Base-by-base conservation (phyloP, 1,140 invertebrate genomes). In the Pseudomyrmex sp. region DNA sequence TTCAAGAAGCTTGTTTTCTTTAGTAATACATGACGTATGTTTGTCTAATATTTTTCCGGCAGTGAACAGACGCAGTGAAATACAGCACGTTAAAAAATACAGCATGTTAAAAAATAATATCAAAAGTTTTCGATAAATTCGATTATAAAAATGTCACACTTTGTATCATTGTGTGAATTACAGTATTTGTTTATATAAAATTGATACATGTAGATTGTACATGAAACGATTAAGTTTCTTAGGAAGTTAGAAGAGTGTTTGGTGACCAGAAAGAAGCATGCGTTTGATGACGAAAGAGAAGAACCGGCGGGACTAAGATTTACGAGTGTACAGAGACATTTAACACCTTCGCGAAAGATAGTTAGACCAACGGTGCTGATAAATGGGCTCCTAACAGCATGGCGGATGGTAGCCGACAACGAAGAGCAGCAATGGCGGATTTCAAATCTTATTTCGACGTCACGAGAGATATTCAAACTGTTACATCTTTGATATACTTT, bases 341-440 rank as follows among this genome's bases (percentile, higher is more conserved):
- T 93, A 92, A 88, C 91, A 91, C 89, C 61, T 91, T 84, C 85
- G 63, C 83, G 88, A 85, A 91, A 92, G 89, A 82, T 92, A 85
- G 91, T 92, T 91, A 91, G 91, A 90, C 88, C 68, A 83, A 88
- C 75, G 80, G 76, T 72, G 88, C 68, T 91, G 90, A 93, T 92
- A 91, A 93, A 93, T 91, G 90, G 87, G 84, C 88, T 87, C 76
- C 90, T 92, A 92, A 91, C 90, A 92, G 84, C 84, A 92, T 91
- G 90, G 90, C 89, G 89, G 90, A 90, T 88, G 61, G 75, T 73
- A 84, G 79, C 75, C 75, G 70, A 62, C 83, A 79, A 82, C 65
- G 63, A 54, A 84, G 62, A 89, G 84, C 82, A 77, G 73, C 80
- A 69, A 89, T 89, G 83, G 88, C 73, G 88, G 89, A 88, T 90